Evolutionary conservation across 2,797 vertebrate species (phyloP).

Genomic region (Diceros bicornis): DNA sequence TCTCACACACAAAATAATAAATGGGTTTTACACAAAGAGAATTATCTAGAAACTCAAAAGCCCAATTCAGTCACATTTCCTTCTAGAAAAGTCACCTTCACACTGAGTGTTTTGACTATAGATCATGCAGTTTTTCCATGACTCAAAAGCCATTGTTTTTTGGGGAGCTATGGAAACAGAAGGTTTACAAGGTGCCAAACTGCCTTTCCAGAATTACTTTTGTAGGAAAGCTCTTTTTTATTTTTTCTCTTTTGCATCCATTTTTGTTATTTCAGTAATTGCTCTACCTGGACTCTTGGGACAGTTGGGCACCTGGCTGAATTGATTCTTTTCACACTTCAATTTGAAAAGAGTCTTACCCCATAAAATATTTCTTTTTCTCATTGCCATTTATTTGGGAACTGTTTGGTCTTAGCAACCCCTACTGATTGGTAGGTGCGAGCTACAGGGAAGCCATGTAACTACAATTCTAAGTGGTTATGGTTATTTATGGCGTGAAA

Average conservation of each 20-base stretch:
- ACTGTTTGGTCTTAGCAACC: conserved; percentile 55
- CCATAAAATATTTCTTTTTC: conserved; percentile 63
- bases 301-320: conserved; percentile 55
- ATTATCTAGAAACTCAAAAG: conserved; percentile 64
- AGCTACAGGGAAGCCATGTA: conserved; percentile 55
- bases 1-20: conserved; percentile 16
- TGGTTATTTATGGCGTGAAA: conserved; percentile 62
- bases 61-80: conserved; percentile 9
- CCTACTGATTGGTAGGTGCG: conserved; percentile 55
- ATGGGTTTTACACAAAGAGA: conserved; percentile 13
- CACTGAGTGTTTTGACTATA: background rate
- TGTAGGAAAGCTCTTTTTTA: conserved; percentile 40
- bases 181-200: conserved; percentile 65
- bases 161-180: conserved; percentile 65
- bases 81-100: conserved; percentile 75
- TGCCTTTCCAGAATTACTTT: conserved; percentile 57
- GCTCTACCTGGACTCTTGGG: conserved; percentile 58
- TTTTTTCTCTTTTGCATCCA: conserved; percentile 58
- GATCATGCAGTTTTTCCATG: conserved; percentile 9
- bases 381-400: conserved; percentile 51
- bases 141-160: conserved; percentile 59
- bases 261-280: conserved; percentile 77
- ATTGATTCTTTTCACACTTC: conserved; percentile 73
- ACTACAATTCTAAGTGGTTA: conserved; percentile 71
- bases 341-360: conserved; percentile 68